Percentiles rank a stretch among this genome's conserved stretches.
These are phyloP conservation scores for Asteroscopus sphinx DNA, from an alignment of 2,888 invertebrate genomes.

Conservation along the genomic window DNA sequence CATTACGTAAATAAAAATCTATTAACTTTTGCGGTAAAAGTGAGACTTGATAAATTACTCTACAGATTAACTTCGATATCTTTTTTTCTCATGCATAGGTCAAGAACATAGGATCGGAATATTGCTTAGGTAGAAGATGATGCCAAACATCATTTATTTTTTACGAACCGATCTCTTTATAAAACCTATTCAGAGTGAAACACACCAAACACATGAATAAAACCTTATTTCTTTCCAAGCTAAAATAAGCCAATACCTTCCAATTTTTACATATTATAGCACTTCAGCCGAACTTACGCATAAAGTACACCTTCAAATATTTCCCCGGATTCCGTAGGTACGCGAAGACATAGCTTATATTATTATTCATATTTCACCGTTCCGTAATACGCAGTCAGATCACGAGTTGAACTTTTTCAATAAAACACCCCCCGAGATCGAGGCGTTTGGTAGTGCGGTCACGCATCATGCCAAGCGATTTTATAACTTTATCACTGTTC, in stretches of 20 bases:
- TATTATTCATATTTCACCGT: conserved; percentile 86
- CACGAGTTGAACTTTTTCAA: conserved; percentile 88
- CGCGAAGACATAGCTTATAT: conserved; percentile 60
- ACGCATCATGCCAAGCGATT: conserved; percentile 84
- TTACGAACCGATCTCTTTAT: conserved; percentile 1
- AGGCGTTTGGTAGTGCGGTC: conserved; percentile 81
- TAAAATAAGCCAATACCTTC: conserved; percentile 20
- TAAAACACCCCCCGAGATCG: conserved; percentile 83
- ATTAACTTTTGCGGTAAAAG: neutral
- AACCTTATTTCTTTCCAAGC: conserved; percentile 11
- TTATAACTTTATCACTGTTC: conserved; percentile 86
- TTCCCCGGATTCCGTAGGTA: conserved; percentile 63
- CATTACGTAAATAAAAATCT: neutral
- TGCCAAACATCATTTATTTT: neutral
- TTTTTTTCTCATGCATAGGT: too few relatives aligned
- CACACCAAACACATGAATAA: conserved; percentile 14
- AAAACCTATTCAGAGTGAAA: conserved; percentile 9
- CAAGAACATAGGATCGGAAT: too few relatives aligned
- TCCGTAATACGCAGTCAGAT: conserved; percentile 78
- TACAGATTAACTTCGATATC: neutral
- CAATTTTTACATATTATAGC: conserved; percentile 38
- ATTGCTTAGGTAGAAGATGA: neutral
- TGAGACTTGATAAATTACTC: conserved; percentile 7
- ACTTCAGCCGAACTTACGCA: conserved; percentile 42
- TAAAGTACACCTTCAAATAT: conserved; percentile 62